phyloP scores from a whole-genome alignment of 2,888 invertebrate species.

The Archips xylosteana region DNA sequence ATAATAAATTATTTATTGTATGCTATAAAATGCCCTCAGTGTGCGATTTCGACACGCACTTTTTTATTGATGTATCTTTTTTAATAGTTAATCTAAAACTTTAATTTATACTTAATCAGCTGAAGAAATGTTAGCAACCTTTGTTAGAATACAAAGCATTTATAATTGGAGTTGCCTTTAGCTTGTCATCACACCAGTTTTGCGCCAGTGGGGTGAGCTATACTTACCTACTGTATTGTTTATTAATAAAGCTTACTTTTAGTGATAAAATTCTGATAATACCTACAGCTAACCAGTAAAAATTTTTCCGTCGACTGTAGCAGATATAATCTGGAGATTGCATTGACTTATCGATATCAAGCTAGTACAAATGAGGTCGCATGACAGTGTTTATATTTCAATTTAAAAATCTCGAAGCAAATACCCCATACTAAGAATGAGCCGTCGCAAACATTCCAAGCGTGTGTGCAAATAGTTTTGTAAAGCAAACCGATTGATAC shows the following conservation, averaged over 20 bases:
- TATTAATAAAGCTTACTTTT: not conserved
- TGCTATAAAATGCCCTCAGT: too few species aligned
- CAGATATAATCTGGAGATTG: not conserved
- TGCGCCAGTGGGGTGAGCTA: too few species aligned
- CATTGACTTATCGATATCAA: slow-evolving; percentile 6
- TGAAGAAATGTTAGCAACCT: too few species aligned
- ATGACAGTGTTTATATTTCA: not conserved
- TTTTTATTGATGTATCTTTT: too few species aligned
- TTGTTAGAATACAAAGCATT: too few species aligned
- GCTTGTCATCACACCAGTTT: too few species aligned
- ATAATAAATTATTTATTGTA: too few species aligned
- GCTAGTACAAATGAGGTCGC: not conserved
- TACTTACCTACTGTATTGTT: too few species aligned
- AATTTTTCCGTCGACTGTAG: not conserved
- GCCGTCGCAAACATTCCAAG: slow-evolving; percentile 30
- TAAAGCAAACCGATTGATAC: slow-evolving; percentile 39
- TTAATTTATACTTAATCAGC: too few species aligned
- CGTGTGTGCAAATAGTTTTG: slow-evolving; percentile 40
- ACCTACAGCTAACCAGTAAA: not conserved
- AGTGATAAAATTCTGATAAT: not conserved
- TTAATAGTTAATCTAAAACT: too few species aligned
- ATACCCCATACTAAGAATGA: slow-evolving; percentile 13
- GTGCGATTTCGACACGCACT: too few species aligned
- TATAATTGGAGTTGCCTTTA: too few species aligned
- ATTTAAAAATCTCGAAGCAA: slow-evolving; percentile 8